Evolutionary conservation across 2,113 vertebrate species (phyloP), one percentile per base, ranked within the genome.

Genomic region (Castor canadensis): DNA sequence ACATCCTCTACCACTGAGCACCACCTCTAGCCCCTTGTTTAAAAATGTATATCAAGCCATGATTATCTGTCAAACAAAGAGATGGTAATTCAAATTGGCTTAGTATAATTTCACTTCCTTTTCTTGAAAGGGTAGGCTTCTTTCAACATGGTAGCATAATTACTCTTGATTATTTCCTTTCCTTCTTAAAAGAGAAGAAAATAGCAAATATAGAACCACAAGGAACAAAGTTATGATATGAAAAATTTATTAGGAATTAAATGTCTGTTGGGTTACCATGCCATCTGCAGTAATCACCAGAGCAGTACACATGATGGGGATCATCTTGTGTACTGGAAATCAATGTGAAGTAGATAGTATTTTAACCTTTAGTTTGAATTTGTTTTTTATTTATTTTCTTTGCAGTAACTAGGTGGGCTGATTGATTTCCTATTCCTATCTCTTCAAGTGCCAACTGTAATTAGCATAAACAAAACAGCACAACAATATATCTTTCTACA

Each of bases 331-430:
- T n/a, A n/a, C n/a, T 58, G 22, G 54, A 56, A 56, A 56, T 4
- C 2, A 19, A 56, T 12, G 54, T 56, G 4, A 76, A 73, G 52
- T 54, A 16, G 13, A 1, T 54, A 32, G 73, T 60, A 2, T 72
- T 89, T 96, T 82, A 20, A 73, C 66, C 49, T 89, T 95, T 90
- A 87, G 22, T 86, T 91, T 58, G 17, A 38, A 69, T 30, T 79
- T 17, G 58, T 43, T 83, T 38, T 17, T 88, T 49, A 49, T 62
- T 69, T 64, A 47, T 69, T 87, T 30, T 26, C 52, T 89, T 56
- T 45, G n/a, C 12, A 64, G 32, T 16, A 66, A 52, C 60, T 10
- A 4, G 2, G 2, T 87, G 4, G 4, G 19, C 52, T 30, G 2
- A 60, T 45, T 87, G 30, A 10, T 24, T 91, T 88, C 19, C 30